Percentiles rank a stretch among this genome's conserved stretches.
Conservation (phyloP, 2,888 invertebrate genomes). For the Melolontha melolontha region DNA sequence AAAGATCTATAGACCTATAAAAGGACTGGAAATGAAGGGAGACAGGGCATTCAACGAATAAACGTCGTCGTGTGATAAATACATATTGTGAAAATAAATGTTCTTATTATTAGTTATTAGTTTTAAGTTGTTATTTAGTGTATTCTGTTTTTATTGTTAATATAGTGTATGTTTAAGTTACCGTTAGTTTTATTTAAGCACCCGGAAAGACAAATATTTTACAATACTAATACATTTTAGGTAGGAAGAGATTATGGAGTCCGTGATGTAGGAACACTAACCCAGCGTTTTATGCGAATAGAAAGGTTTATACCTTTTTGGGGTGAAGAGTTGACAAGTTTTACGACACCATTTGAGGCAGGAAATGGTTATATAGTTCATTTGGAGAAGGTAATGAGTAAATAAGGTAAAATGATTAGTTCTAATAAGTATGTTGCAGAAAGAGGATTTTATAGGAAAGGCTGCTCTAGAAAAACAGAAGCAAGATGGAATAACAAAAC, state of each 20-base stretch:
- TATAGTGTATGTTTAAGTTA: too few relatives aligned
- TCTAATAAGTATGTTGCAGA: conserved; percentile 61
- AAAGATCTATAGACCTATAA: too few relatives aligned
- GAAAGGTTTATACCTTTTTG: conserved; percentile 80
- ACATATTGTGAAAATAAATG: too few relatives aligned
- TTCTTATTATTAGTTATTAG: too few relatives aligned
- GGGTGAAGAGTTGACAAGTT: conserved; percentile 76
- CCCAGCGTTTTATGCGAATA: conserved; percentile 75
- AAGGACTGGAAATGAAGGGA: too few relatives aligned
- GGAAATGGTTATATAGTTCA: conserved; percentile 73
- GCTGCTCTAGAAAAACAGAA: conserved; percentile 72
- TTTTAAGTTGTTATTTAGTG: too few relatives aligned
- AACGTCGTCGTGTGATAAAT: too few relatives aligned
- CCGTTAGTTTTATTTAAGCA: neutral
- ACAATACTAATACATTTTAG: conserved; percentile 55
- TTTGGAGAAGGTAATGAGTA: conserved; percentile 63
- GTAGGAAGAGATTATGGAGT: conserved; percentile 76
- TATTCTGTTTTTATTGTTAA: too few relatives aligned
- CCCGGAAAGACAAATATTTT: too few relatives aligned
- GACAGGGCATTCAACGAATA: too few relatives aligned
- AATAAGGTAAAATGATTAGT: conserved; percentile 64
- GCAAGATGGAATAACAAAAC: conserved; percentile 71
- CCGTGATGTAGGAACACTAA: conserved; percentile 75
- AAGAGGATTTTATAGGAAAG: conserved; percentile 76
- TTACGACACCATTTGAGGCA: conserved; percentile 74